Evolutionary conservation across 30 jellyfish, hydroid and myxozoan genomes (phyloP).

Genomic region (Turritopsis dohrnii): DNA sequence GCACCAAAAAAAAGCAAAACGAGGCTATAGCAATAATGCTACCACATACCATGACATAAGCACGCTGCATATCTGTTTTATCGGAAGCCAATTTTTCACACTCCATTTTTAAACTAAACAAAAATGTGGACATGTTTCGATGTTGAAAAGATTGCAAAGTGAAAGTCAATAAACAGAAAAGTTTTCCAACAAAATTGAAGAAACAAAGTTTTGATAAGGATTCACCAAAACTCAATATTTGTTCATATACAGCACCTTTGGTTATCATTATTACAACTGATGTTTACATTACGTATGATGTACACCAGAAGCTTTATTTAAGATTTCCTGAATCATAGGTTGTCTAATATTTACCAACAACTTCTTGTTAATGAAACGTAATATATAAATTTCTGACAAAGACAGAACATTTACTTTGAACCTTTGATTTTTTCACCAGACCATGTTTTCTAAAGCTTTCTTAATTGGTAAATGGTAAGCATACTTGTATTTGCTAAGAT

Average conservation of each 20-base stretch:
- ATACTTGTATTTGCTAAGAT: not conserved
- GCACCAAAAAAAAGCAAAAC: too few relatives aligned
- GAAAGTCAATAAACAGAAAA: not conserved
- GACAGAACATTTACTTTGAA: not conserved
- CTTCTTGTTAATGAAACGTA: not conserved
- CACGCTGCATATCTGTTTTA: constrained; percentile 98
- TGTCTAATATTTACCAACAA: not conserved
- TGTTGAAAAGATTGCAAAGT: not conserved
- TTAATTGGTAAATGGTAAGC: not conserved
- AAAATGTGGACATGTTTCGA: not conserved
- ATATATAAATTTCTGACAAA: not conserved
- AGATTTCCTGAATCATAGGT: not conserved
- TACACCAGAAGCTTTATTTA: not conserved
- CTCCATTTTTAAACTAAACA: constrained; percentile 75
- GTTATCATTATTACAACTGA: not conserved
- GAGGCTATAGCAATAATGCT: too few relatives aligned
- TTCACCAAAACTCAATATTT: not conserved
- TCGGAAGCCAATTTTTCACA: constrained; percentile 96
- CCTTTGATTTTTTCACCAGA: too few relatives aligned
- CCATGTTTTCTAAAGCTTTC: not conserved
- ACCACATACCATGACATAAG: constrained; percentile 96
- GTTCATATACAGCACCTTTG: not conserved
- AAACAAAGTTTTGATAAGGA: not conserved
- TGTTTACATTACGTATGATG: not conserved
- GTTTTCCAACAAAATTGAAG: not conserved